A percentile compares a stretch with the other conserved stretches of the same genome.
Conservation (phyloP, 2,113 vertebrate genomes). For the Porphyrio hochstetteri region DNA sequence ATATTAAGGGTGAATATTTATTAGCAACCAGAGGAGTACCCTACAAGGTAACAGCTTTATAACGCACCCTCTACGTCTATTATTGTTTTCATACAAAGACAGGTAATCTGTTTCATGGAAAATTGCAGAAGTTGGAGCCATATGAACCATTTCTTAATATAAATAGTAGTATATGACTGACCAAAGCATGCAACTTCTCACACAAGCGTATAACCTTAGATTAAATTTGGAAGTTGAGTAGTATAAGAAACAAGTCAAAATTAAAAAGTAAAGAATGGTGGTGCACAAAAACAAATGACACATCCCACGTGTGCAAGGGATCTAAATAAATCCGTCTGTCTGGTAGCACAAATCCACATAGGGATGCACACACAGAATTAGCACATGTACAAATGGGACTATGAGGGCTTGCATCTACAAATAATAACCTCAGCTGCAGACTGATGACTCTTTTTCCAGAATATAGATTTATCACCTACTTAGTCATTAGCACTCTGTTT, state of each 20-base stretch:
- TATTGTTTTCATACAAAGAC: not conserved
- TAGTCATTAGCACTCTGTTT: not conserved
- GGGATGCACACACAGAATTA: not conserved
- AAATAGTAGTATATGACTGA: not conserved
- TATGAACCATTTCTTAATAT: not conserved
- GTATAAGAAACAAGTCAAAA: not conserved
- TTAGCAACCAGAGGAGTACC: not conserved
- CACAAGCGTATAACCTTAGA: not conserved
- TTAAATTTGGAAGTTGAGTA: not conserved
- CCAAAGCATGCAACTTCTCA: not conserved
- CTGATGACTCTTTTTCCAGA: not conserved
- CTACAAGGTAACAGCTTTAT: not conserved
- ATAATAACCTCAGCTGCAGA: not conserved
- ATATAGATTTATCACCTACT: not conserved
- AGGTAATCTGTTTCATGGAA: not conserved
- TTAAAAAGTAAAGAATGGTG: not conserved
- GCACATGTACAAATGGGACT: not conserved
- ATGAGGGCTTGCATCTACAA: not conserved
- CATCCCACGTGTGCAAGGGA: not conserved
- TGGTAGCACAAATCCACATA: not conserved
- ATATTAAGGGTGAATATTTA: not conserved
- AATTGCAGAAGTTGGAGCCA: not conserved
- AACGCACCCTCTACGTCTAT: not conserved
- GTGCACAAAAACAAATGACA: not conserved
- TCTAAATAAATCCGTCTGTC: not conserved